Conservation (phyloP, 2,113 vertebrate genomes). For the Miniopterus natalensis region DNA sequence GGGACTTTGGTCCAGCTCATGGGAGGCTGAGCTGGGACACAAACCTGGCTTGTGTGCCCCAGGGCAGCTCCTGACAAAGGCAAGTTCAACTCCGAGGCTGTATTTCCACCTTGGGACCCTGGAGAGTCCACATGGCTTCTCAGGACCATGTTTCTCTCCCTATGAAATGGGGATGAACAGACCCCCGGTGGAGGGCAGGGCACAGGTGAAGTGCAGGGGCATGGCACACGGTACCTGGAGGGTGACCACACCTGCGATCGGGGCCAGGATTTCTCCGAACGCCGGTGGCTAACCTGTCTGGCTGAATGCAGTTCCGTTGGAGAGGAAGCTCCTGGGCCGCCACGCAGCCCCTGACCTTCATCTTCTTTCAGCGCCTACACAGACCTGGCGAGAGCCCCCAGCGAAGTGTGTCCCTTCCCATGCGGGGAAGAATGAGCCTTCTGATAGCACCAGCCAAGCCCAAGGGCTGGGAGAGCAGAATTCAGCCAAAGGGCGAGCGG, state of each 20-base stretch:
- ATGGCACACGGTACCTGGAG: neutral
- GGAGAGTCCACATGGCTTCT: neutral
- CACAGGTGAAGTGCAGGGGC: neutral
- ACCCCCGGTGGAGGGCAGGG: rapidly evolving
- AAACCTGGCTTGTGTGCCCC: rapidly evolving
- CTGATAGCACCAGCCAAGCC: rapidly evolving
- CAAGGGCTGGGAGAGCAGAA: neutral
- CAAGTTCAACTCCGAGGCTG: neutral
- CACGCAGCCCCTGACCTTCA: neutral
- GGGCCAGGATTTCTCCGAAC: neutral
- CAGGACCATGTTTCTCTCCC: neutral
- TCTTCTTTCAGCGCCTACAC: neutral
- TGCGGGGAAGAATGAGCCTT: neutral
- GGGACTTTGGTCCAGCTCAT: neutral
- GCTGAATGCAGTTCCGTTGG: neutral
- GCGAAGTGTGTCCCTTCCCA: neutral
- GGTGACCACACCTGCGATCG: neutral
- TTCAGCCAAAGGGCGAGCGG: rapidly evolving
- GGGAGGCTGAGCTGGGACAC: rapidly evolving
- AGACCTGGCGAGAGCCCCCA: neutral
- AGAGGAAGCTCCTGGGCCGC: neutral
- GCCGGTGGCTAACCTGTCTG: neutral
- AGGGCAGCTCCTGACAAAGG: neutral
- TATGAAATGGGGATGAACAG: neutral
- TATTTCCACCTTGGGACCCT: neutral